Evolutionary conservation across 2,888 invertebrate genomes (phyloP), one percentile per base, ranked within the genome.

Genomic region (Leptinotarsa peninsularis): DNA sequence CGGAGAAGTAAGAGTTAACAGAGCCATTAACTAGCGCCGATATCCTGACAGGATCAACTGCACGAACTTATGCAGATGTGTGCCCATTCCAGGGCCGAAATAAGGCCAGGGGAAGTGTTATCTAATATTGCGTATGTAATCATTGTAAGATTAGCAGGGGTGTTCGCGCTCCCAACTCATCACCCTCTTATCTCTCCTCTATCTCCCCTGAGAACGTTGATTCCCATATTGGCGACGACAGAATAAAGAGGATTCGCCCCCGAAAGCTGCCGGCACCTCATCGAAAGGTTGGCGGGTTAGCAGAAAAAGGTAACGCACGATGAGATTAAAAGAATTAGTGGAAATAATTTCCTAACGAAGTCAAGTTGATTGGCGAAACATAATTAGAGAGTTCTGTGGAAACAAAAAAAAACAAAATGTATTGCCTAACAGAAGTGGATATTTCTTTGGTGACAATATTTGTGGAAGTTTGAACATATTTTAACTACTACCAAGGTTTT

Each of bases 121-220:
- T 87, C 87, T 87, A 87, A 87, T 87, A 87, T 86, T 87, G 86
- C 87, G 87, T 87, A 85, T 84, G 85, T 86, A 87, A 87, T 88
- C 87, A 87, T 87, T 86, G 87, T 83, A 84, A 87, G 88, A 88
- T 88, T 88, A 88, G 87, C 84, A 83, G 84, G 86, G 86, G 86
- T 85, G 87, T 84, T 85, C 74, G 60, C 66, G 56, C 70, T 70
- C 52, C 68, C 70, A 82, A 82, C 85, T 84, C 85, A 82, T 85
- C 84, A 81, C 83, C 78, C 82, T 81, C 85, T 86, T 86, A 86
- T 86, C 86, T 84, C 82, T 77, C 81, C 81, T 81, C 84, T 83
- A 86, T 86, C 86, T 85, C 86, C 86, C 86, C 81, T 81, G 86
- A 83, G 86, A 84, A 84, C 66, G 80, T 74, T 72, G 76, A 80